phyloP scores from a whole-genome alignment of 2,113 vertebrate species.

The Hippocampus barbouri region DNA sequence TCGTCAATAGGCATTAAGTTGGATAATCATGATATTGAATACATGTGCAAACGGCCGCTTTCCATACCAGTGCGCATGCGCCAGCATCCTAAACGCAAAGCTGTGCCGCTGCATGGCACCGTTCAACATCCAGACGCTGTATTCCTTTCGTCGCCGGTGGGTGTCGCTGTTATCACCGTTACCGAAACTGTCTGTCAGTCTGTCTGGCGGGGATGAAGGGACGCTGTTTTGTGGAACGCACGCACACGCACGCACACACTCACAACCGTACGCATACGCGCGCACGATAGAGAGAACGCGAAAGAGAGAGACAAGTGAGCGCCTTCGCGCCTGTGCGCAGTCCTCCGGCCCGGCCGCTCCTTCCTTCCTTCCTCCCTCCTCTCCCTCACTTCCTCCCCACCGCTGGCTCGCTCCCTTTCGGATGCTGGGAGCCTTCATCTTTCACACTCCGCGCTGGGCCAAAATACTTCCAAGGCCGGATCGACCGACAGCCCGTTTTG shows the following conservation, averaged over 20 bases:
- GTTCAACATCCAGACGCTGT: background rate
- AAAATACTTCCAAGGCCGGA: slow-evolving; percentile 43
- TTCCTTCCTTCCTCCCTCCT: slow-evolving; percentile 47
- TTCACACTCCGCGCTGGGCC: slow-evolving; percentile 30
- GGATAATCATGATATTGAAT: too few relatives aligned
- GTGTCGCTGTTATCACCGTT: slow-evolving; percentile 54
- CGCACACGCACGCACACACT: background rate
- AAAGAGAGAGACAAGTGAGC: slow-evolving; percentile 22
- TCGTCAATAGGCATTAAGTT: too few relatives aligned
- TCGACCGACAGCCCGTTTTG: slow-evolving; percentile 47
- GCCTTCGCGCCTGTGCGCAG: slow-evolving; percentile 63
- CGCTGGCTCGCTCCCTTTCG: slow-evolving; percentile 48
- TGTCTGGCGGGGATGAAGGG: slow-evolving; percentile 41
- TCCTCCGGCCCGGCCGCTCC: slow-evolving; percentile 64
- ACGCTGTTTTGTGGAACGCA: background rate
- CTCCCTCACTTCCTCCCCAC: slow-evolving; percentile 44
- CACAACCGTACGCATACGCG: background rate
- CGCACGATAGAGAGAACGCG: slow-evolving; percentile 29
- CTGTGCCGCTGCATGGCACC: slow-evolving; percentile 6
- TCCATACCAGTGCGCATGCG: background rate
- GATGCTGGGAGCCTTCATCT: slow-evolving; percentile 50
- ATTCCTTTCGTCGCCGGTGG: slow-evolving; percentile 40
- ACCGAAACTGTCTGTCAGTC: slow-evolving; percentile 49
- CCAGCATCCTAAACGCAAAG: background rate
- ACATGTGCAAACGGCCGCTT: too few relatives aligned